These are phyloP conservation scores for Irena cyanogastra DNA, from an alignment of 2,113 vertebrate genomes.

Conservation along the genomic window DNA sequence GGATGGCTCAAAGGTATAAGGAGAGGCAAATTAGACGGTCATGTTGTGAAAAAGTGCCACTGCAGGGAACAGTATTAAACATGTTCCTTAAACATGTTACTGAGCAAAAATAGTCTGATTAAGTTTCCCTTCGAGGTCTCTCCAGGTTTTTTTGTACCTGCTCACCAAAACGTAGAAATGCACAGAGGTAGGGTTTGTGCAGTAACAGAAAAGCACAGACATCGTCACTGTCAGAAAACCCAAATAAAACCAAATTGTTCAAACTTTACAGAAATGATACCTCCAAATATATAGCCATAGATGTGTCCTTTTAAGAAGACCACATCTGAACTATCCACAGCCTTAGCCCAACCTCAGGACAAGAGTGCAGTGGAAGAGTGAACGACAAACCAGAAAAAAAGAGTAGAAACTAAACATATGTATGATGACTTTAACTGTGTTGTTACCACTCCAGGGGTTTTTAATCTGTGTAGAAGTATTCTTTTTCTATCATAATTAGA, in stretches of 20 bases:
- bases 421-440: background rate
- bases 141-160: background rate
- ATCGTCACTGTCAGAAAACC: background rate
- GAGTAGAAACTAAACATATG: background rate
- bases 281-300: background rate
- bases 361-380: background rate
- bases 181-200: background rate
- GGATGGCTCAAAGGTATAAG: background rate
- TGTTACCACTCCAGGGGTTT: background rate
- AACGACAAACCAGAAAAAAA: background rate
- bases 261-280: background rate
- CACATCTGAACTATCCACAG: background rate
- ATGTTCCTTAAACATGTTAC: background rate
- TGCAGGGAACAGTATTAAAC: background rate
- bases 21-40: background rate
- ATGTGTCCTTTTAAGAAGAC: background rate
- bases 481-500: background rate
- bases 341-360: background rate
- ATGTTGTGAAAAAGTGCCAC: background rate
- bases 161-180: background rate
- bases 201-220: background rate
- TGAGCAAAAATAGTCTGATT: background rate
- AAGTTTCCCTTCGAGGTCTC: background rate
- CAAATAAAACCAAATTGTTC: background rate
- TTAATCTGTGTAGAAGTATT: background rate